Percentiles rank a stretch among this genome's conserved stretches.
Conservation (phyloP, 1,140 invertebrate genomes). For the Glomeris maerens region DNA sequence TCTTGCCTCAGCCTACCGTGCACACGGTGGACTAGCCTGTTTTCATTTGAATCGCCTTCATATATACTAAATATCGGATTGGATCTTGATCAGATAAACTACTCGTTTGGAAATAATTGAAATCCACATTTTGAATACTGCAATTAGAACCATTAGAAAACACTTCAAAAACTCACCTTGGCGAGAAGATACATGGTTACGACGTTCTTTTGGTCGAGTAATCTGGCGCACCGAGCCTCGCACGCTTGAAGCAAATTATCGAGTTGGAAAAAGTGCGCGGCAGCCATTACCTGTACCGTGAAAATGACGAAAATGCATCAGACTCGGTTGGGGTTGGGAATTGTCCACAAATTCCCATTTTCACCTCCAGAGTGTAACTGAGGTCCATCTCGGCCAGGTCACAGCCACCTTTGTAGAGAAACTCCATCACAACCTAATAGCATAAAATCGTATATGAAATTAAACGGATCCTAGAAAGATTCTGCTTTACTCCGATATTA, state of each 20-base stretch:
- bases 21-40: too few species aligned
- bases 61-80: too few species aligned
- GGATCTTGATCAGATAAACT: too few species aligned
- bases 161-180: conserved; percentile 43
- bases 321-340: background rate
- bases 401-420: conserved; percentile 69
- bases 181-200: conserved; percentile 86
- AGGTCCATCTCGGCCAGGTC: conserved; percentile 57
- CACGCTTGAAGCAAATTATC: conserved; percentile 70
- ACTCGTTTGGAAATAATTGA: too few species aligned
- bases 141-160: too few species aligned
- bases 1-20: too few species aligned
- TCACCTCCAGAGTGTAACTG: conserved; percentile 57
- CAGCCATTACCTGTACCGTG: conserved; percentile 53
- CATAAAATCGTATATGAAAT: too few species aligned
- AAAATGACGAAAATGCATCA: conserved; percentile 12
- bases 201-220: conserved; percentile 73
- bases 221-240: conserved; percentile 64
- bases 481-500: conserved; percentile 30
- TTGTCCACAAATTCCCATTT: conserved; percentile 10
- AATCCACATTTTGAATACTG: too few species aligned
- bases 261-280: conserved; percentile 80
- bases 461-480: background rate
- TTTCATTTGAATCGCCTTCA: too few species aligned
- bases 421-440: conserved; percentile 77